Base-by-base conservation (phyloP, 2,888 invertebrate species). In the Amphipoea oculea region DNA sequence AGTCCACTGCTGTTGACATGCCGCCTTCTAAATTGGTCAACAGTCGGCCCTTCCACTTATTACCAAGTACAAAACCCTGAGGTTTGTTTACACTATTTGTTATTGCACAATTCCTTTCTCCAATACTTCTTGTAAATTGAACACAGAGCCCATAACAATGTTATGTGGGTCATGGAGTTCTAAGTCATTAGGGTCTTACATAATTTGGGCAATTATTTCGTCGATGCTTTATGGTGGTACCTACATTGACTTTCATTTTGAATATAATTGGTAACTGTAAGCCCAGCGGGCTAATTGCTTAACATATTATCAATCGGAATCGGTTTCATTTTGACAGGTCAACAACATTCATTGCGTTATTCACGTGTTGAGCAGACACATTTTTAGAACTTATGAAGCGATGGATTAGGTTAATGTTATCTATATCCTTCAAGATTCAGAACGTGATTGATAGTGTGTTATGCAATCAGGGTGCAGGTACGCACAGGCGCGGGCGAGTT, bases 101-200 rank as follows among this genome's bases (percentile, higher is more conserved):
- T 68, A 54, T 82, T 82, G 45, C 69, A 67, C 70, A 82, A 73
- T 66, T 48, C 67, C 71, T 83, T 82, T 83, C 79, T 63, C 74
- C 14, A 62, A 57, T 51, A 68, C n/a, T 82, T 40, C 4, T 36
- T 51, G 17, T 4, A 57, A 51, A 20, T 51, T 71, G 20, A 63
- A 3, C 73, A 66, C 68, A 60, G 51, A n/a, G 66, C 63, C 14
- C 51, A 66, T 79, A 76, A 79, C 66, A 54, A 14, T 60, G 57
- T 65, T n/a, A 65, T 78, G 70, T 85, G 54, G 75, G 71, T 78
- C 71, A 78, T 67, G 75, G 74, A 29, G 67, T n/a, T 76, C 11
- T 36, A 54, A 67, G 51, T 45, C 2, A 54, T 79, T 23, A 45
- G 6, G 2, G 12, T 60, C 69, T 86, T 85, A 72, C 68, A 42